Evolutionary conservation across 2,113 vertebrate genomes (phyloP), one percentile per base, ranked within the genome.

Genomic region (Sander vitreus): DNA sequence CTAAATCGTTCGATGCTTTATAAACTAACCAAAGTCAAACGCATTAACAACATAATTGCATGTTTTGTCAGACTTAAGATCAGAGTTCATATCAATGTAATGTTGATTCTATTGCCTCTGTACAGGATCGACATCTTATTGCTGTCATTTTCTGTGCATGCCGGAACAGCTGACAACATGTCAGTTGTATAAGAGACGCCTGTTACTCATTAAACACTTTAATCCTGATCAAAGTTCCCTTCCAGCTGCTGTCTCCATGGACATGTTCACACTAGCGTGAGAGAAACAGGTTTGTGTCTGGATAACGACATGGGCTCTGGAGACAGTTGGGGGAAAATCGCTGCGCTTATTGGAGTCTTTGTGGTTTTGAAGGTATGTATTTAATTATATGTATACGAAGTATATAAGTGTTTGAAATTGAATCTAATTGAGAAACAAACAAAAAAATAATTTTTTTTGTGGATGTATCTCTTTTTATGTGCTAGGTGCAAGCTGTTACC

Each of bases 141-240:
- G 58, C 72, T 48, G 39, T 54, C 16, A 57, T 72, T 16, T 50
- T 25, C n/a, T 25, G 6, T 60, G 33, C 43, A 25, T 23, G 16
- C 53, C 47, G 21, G 5, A 47, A 25, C 57, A 78, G 8, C 27
- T 30, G 60, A 59, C 25, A n/a, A 39, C 16, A 58, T 53, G 59
- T 25, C 10, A 66, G 27, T 10, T 1, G 19, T n/a, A 13, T 7
- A 3, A 30, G 18, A 30, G 23, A 19, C 13, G 43, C n/a, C 43
- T 53, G 65, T 92, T 84, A 86, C 51, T 80, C 45, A 90, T 91
- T 89, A 78, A 86, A 79, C 36, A 43, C 25, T 1, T 13, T 47
- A 45, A 76, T 69, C 39, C 64, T 12, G 93, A 88, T 88, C 92
- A 94, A 94, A 93, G 94, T 93, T 82, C 92, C 48, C 33, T 59